A percentile compares a stretch with the other conserved stretches of the same genome.
phyloP scores from a whole-genome alignment of 2,797 vertebrate species.

The Cuculus canorus region DNA sequence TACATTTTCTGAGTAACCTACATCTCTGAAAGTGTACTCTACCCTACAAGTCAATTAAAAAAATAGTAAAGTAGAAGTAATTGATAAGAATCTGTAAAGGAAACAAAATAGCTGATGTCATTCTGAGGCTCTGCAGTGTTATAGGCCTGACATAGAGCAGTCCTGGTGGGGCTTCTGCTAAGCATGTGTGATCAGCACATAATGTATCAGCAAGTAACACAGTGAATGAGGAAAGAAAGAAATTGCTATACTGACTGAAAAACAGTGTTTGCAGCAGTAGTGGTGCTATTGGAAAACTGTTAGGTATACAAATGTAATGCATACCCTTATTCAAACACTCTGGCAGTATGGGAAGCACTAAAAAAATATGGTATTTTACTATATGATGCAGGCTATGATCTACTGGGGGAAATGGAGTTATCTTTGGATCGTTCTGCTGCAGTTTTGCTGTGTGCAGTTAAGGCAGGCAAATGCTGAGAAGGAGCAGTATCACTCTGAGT shows the following conservation, averaged over 20 bases:
- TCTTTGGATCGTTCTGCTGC: not conserved
- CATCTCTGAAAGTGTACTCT: not conserved
- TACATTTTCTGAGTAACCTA: not conserved
- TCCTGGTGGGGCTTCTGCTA: not conserved
- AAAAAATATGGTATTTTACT: not conserved
- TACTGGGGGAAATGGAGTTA: rapidly evolving
- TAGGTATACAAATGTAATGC: not conserved
- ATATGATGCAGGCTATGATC: not conserved
- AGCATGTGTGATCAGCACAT: not conserved
- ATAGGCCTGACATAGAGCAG: not conserved
- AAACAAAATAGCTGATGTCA: not conserved
- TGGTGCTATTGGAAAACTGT: not conserved
- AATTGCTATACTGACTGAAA: not conserved
- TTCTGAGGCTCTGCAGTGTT: not conserved
- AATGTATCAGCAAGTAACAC: not conserved
- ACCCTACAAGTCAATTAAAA: not conserved
- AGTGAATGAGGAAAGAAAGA: not conserved
- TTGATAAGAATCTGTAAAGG: not conserved
- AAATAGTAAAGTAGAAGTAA: not conserved
- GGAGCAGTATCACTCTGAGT: not conserved
- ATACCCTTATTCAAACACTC: not conserved
- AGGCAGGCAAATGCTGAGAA: not conserved
- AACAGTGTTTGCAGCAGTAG: not conserved
- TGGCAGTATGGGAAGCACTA: not conserved
- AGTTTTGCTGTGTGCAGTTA: not conserved